Evolutionary conservation across 1,140 invertebrate genomes (phyloP).

Genomic region (Nixonia krombeini): DNA sequence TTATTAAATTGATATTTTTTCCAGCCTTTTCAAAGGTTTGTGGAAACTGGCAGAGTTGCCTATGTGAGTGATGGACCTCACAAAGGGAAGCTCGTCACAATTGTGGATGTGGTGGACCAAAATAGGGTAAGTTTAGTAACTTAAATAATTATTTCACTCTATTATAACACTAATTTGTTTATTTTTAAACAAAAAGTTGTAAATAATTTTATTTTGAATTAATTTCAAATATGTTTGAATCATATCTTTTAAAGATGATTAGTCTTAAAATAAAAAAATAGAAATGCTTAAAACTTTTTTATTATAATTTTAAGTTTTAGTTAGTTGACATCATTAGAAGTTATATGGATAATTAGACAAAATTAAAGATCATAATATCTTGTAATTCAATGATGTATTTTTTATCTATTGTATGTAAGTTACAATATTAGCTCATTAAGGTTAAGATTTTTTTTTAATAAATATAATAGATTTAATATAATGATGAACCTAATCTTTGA

Average conservation of each 20-base stretch:
- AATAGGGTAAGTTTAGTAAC: conserved; percentile 82
- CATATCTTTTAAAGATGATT: too few relatives aligned
- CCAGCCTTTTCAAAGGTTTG: conserved; percentile 93
- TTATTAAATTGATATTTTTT: too few relatives aligned
- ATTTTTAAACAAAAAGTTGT: neutral
- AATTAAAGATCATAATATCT: too few relatives aligned
- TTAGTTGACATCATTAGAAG: too few relatives aligned
- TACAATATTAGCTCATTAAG: neutral
- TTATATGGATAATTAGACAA: too few relatives aligned
- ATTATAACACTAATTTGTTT: neutral
- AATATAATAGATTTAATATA: conserved; percentile 3
- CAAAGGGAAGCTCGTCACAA: conserved; percentile 91
- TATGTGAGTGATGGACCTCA: conserved; percentile 90
- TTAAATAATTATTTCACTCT: too few relatives aligned
- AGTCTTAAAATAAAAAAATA: too few relatives aligned
- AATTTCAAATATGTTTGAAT: too few relatives aligned
- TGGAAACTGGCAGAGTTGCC: conserved; percentile 96
- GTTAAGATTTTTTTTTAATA: neutral
- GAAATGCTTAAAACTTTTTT: too few relatives aligned
- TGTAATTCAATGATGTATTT: too few relatives aligned
- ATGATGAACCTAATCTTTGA: conserved; percentile 74
- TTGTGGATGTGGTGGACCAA: conserved; percentile 98
- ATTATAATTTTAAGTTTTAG: too few relatives aligned
- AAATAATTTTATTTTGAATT: neutral
- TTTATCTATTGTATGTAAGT: neutral